A percentile compares a stretch with the other conserved stretches of the same genome.
Conservation (phyloP, 2,888 invertebrate species). For the Rugalucina vietnamica region DNA sequence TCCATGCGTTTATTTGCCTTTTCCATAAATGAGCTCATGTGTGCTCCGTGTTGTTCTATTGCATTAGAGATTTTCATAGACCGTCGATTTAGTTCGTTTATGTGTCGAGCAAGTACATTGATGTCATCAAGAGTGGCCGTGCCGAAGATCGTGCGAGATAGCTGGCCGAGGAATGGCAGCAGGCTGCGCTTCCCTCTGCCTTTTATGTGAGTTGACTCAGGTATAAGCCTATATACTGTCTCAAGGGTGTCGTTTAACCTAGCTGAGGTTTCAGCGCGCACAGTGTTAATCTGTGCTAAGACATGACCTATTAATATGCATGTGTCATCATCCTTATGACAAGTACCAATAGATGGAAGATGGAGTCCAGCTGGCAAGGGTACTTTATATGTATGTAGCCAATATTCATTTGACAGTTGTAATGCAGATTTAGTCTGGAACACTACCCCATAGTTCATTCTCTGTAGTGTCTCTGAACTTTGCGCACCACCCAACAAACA, state of each 20-base stretch:
- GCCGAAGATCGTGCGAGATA: slow-evolving; percentile 30
- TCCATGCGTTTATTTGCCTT: slow-evolving; percentile 20
- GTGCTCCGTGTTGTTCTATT: slow-evolving; percentile 26
- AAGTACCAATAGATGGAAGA: neutral
- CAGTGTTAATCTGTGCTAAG: neutral
- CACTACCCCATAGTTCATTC: slow-evolving; percentile 6
- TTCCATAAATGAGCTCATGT: slow-evolving; percentile 31
- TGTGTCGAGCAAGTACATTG: slow-evolving; percentile 34
- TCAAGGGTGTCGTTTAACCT: slow-evolving; percentile 13
- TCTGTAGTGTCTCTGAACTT: neutral
- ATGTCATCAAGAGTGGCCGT: slow-evolving; percentile 47
- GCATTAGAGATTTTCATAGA: neutral
- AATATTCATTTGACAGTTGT: slow-evolving; percentile 3
- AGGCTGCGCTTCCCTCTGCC: slow-evolving; percentile 15
- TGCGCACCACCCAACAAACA: neutral
- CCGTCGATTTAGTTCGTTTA: slow-evolving; percentile 25
- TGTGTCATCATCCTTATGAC: slow-evolving; percentile 6
- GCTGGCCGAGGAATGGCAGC: slow-evolving; percentile 32
- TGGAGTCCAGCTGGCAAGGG: neutral
- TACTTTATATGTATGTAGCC: slow-evolving; percentile 1
- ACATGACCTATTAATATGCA: slow-evolving; percentile 4
- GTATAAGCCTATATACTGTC: neutral
- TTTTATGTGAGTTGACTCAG: slow-evolving; percentile 8
- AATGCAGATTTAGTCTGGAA: neutral
- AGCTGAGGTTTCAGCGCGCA: slow-evolving; percentile 3